Conservation (phyloP, 1,140 invertebrate species). For the Drosophila ercepeae region DNA sequence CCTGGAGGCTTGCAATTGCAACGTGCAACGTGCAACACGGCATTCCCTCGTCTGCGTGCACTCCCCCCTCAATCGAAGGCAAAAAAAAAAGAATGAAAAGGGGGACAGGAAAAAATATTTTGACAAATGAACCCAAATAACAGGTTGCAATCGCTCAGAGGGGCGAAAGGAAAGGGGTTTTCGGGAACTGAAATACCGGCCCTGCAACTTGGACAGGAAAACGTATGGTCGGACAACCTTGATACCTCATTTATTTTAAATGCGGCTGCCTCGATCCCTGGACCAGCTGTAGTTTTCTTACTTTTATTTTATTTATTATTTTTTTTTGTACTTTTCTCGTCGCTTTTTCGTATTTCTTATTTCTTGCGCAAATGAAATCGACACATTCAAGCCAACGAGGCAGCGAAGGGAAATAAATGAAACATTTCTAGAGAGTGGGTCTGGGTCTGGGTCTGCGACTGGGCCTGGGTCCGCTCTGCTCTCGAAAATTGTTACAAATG, state of each 20-base stretch:
- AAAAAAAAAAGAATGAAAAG: constrained; percentile 43
- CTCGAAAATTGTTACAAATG: constrained; percentile 84
- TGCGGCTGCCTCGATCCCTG: constrained; percentile 51
- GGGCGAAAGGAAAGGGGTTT: constrained; percentile 14
- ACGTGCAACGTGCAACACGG: constrained; percentile 65
- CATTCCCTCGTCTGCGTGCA: constrained; percentile 15
- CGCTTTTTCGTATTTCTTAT: constrained; percentile 44
- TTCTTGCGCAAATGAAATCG: constrained; percentile 75
- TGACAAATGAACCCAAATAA: constrained; percentile 84
- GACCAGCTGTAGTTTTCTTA: constrained; percentile 40
- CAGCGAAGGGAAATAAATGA: constrained; percentile 52
- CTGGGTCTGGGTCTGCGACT: too few species aligned
- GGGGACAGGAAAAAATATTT: constrained; percentile 82
- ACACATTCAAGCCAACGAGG: constrained; percentile 60
- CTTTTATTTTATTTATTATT: constrained; percentile 29
- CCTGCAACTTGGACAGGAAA: constrained; percentile 62
- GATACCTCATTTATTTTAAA: constrained; percentile 83
- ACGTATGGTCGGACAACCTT: constrained; percentile 81
- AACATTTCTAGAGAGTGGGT: constrained; percentile 31
- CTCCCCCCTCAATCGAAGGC: constrained; percentile 54
- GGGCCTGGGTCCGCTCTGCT: constrained; percentile 35
- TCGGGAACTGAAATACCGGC: constrained; percentile 21
- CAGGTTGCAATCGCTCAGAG: constrained; percentile 80
- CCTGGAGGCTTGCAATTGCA: constrained; percentile 57
- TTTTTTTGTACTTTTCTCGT: constrained; percentile 20